Evolutionary conservation across 53 echinoderm and acorn worm genomes (phyloP), one percentile per base, ranked within the genome.

Genomic region (Antedon mediterranea): DNA sequence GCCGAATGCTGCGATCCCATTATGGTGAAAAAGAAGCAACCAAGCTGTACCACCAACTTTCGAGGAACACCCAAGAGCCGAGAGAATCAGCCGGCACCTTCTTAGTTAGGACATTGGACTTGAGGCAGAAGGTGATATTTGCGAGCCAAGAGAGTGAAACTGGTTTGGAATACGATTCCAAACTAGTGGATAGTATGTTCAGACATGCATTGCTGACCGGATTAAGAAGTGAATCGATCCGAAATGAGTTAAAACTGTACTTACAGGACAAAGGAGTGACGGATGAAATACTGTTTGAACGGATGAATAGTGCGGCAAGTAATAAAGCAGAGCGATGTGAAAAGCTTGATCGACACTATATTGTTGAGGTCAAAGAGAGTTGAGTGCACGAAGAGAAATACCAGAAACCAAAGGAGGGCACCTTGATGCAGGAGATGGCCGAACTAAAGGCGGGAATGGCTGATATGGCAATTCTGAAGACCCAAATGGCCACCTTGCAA

Each of bases 161-260:
- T 31, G 33, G 29, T 11, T 73, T 78, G 26, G 20, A 71, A n/a
- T 84, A 84, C 30, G 74, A 84, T 2, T 34, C 78, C 26, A n/a
- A 41, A 0, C 31, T 84, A 43, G 84, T 84, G 28, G 79, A 84
- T 32, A 71, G 43, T 18, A 84, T 84, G 79, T 84, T 84, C 8
- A 43, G 79, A 0, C 84, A 84, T 79, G 43, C 84, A 14, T 30
- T 83, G 0, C 33, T 57, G 0, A 83, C 83, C 0, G 83, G 78
- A 0, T 34, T 77, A 23, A 32, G 71, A 8, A 83, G 42, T 71
- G 72, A 83, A 57, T 8, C 77, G 6, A 33, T 83, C 18, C 32
- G 78, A 37, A 27, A 78, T 2, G 83, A 83, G 26, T 11, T 78
- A 2, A 79, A 71, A 76, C 84, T 84, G 30, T 0, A 30, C 28